phyloP scores from a whole-genome alignment of 1,140 invertebrate species.

The Euschistus heros region DNA sequence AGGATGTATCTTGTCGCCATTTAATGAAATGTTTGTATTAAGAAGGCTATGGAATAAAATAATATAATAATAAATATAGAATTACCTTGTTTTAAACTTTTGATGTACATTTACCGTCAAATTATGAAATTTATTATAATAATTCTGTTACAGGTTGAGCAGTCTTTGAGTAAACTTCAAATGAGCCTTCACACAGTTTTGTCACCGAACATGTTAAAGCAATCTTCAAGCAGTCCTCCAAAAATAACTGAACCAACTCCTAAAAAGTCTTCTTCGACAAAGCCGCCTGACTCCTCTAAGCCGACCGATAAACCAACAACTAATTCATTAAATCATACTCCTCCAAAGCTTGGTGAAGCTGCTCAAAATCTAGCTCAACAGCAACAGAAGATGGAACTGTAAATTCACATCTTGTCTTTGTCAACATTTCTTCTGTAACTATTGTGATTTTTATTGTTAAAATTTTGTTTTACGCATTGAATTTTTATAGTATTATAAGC shows the following conservation, averaged over 20 bases:
- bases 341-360: background rate
- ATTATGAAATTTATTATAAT: background rate
- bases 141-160: background rate
- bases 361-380: background rate
- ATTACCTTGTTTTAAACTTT: background rate
- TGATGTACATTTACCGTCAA: background rate
- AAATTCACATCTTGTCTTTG: background rate
- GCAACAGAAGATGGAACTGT: background rate
- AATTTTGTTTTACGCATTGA: background rate
- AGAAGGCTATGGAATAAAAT: background rate
- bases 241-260: background rate
- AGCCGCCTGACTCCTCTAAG: background rate
- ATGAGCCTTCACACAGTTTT: conserved; percentile 1
- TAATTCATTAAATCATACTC: background rate
- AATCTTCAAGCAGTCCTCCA: conserved; percentile 1
- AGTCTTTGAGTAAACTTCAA: conserved; percentile 8
- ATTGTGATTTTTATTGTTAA: conserved; percentile 12
- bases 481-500: conserved; percentile 7
- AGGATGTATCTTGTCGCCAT: background rate
- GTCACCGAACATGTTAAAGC: background rate
- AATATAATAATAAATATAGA: background rate
- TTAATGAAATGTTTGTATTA: background rate
- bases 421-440: background rate
- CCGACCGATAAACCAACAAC: background rate
- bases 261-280: background rate